phyloP scores from a whole-genome alignment of 2,888 invertebrate genomes.

The Escarpia spicata region DNA sequence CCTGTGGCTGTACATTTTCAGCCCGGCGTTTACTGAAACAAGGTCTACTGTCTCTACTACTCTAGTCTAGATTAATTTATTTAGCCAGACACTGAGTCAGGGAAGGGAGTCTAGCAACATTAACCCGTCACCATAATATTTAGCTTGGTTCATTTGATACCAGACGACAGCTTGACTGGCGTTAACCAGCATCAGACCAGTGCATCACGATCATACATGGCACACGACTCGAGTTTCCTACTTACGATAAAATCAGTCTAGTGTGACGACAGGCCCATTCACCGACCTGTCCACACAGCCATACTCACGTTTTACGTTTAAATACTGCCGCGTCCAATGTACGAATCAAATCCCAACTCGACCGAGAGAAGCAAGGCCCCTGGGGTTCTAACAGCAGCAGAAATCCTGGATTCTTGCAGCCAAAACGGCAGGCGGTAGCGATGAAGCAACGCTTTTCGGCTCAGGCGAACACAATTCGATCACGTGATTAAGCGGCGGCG shows the following conservation, averaged over 20 bases:
- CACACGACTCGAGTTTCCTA: not conserved
- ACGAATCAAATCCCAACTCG: not conserved
- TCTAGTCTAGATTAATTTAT: too few relatives aligned
- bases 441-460: not conserved
- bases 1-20: too few relatives aligned
- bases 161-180: not conserved
- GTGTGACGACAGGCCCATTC: not conserved
- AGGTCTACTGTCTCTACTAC: too few relatives aligned
- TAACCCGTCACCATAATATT: too few relatives aligned
- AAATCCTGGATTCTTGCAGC: not conserved
- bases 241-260: not conserved
- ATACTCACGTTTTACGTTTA: slow-evolving; percentile 4
- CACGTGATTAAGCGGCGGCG: not conserved
- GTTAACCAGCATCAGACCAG: not conserved
- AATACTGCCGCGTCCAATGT: not conserved
- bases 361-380: slow-evolving; percentile 16
- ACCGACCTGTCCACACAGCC: not conserved
- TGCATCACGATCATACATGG: not conserved
- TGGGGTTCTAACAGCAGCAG: not conserved
- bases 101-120: too few relatives aligned
- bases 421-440: not conserved
- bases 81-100: too few relatives aligned
- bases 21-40: too few relatives aligned
- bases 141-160: not conserved
- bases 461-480: not conserved